These are phyloP conservation scores for Laterallus jamaicensis DNA, from an alignment of 2,113 vertebrate species.

Conservation along the genomic window DNA sequence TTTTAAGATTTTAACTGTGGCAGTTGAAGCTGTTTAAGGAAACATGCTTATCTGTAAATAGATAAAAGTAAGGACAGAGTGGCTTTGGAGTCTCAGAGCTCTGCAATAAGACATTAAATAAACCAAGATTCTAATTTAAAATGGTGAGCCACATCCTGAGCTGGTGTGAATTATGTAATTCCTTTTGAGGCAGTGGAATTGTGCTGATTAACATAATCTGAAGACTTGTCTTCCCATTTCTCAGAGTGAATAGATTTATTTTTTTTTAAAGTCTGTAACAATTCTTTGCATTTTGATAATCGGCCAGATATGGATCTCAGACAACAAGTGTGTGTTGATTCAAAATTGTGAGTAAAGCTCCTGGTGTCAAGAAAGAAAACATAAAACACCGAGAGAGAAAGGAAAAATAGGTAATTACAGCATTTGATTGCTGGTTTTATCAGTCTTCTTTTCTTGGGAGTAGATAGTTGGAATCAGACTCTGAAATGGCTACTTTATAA, in stretches of 20 bases:
- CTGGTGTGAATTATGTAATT: neutral
- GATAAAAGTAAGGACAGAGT: neutral
- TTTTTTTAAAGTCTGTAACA: neutral
- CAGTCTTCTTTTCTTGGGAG: neutral
- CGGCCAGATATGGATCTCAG: neutral
- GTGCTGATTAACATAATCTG: neutral
- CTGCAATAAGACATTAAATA: neutral
- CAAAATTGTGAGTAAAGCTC: neutral
- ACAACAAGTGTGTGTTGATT: neutral
- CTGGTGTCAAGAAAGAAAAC: neutral
- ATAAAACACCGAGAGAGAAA: neutral
- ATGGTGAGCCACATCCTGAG: neutral
- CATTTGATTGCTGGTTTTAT: neutral
- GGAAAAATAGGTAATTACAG: neutral
- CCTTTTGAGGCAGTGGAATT: constrained; percentile 4
- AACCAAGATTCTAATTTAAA: constrained; percentile 12
- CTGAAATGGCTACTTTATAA: neutral
- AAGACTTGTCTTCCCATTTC: neutral
- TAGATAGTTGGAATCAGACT: neutral
- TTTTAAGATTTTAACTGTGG: constrained; percentile 21
- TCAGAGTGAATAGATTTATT: neutral
- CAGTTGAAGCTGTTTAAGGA: constrained; percentile 17
- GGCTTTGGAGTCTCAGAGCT: neutral
- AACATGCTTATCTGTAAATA: neutral
- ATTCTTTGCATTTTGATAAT: neutral